Percentiles rank a stretch among this genome's conserved stretches.
These are phyloP conservation scores for Trypoxylon attenuatum DNA, from an alignment of 2,888 invertebrate species.

Conservation along the genomic window DNA sequence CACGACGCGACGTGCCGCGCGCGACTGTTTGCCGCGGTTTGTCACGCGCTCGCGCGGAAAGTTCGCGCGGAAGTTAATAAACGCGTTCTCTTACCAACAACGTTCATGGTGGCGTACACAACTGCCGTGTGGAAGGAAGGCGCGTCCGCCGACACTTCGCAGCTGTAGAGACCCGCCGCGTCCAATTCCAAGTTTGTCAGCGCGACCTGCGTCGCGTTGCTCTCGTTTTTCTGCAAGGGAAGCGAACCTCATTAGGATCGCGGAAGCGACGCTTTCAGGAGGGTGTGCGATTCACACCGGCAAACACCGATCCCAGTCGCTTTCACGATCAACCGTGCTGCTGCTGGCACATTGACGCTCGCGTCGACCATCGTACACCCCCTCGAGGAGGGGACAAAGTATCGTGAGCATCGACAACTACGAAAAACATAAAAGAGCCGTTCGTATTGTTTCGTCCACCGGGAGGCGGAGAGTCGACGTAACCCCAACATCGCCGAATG, in stretches of 20 bases:
- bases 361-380: slow-evolving; percentile 3
- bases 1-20: background rate
- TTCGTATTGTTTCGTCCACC: too few relatives aligned
- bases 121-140: slow-evolving; percentile 71
- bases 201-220: slow-evolving; percentile 70
- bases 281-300: background rate
- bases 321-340: slow-evolving; percentile 1
- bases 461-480: too few relatives aligned
- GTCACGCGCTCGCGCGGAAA: slow-evolving; percentile 11
- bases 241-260: slow-evolving; percentile 14
- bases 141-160: slow-evolving; percentile 71
- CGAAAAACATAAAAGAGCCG: too few relatives aligned
- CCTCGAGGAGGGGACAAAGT: too few relatives aligned
- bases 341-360: slow-evolving; percentile 22
- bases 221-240: slow-evolving; percentile 63
- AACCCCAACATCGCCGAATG: too few relatives aligned
- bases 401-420: too few relatives aligned
- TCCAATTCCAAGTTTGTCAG: slow-evolving; percentile 66
- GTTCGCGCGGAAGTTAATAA: slow-evolving; percentile 7
- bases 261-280: background rate
- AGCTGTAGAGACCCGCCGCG: slow-evolving; percentile 68
- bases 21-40: slow-evolving; percentile 11
- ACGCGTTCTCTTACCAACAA: slow-evolving; percentile 64
- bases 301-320: background rate
- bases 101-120: slow-evolving; percentile 66